Evolutionary conservation across 37 sponge, comb jelly and placozoan species (phyloP).

Genomic region (Diacarnus erythraeanus): DNA sequence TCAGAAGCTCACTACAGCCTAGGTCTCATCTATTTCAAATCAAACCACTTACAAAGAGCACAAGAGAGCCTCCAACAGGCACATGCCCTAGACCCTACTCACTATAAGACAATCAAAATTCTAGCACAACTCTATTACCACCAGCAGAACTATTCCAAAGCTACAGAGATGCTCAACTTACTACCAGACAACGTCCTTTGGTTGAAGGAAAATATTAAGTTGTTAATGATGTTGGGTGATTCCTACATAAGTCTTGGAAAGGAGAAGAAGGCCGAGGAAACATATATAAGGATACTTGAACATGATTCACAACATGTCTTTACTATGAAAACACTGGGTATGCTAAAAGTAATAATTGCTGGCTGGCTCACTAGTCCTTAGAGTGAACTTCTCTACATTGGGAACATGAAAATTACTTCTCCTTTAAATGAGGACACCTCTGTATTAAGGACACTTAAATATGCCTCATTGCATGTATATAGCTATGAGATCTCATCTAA

Average conservation of each 20-base stretch:
- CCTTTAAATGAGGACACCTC: no score
- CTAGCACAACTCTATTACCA: slow-evolving; percentile 17
- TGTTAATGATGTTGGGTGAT: background rate
- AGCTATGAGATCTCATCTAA: no score
- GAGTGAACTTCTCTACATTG: no score
- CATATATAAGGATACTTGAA: background rate
- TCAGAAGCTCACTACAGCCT: slow-evolving; percentile 35
- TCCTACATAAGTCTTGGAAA: slow-evolving; percentile 2
- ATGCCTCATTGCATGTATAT: no score
- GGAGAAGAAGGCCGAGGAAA: slow-evolving; percentile 7
- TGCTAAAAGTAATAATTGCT: no score
- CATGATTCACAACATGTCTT: slow-evolving; percentile 27
- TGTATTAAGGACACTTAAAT: no score
- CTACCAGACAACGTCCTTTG: background rate
- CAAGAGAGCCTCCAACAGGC: slow-evolving; percentile 21
- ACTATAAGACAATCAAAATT: slow-evolving; percentile 13
- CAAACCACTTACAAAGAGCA: slow-evolving; percentile 16
- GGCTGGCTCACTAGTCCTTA: no score
- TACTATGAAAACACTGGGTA: slow-evolving; percentile 53
- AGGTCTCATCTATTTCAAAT: slow-evolving; percentile 32
- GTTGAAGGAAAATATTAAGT: background rate
- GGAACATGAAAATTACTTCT: no score
- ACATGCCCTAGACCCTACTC: slow-evolving; percentile 36
- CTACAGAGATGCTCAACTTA: background rate
- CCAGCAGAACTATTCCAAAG: background rate